These are phyloP conservation scores for Hypena proboscidalis DNA, from an alignment of 2,888 invertebrate species.

Conservation along the genomic window DNA sequence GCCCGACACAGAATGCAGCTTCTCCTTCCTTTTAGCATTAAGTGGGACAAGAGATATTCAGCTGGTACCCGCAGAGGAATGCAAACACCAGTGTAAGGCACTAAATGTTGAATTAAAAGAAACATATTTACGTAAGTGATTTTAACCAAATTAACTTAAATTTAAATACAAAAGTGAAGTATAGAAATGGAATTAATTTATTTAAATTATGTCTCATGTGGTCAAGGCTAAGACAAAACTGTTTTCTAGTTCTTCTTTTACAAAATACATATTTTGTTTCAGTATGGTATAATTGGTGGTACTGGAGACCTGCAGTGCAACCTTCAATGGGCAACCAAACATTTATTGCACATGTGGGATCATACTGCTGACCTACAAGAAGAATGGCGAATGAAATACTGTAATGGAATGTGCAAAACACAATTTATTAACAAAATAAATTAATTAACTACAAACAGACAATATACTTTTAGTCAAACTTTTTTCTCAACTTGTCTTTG, in stretches of 20 bases:
- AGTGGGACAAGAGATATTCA: constrained; percentile 90
- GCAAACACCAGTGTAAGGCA: constrained; percentile 88
- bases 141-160: neutral
- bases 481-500: constrained; percentile 91
- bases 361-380: constrained; percentile 86
- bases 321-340: constrained; percentile 84
- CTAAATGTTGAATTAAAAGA: constrained; percentile 89
- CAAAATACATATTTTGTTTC: constrained; percentile 67
- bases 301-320: constrained; percentile 90
- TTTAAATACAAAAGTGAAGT: too few relatives aligned
- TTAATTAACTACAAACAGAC: constrained; percentile 65
- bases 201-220: too few relatives aligned
- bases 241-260: too few relatives aligned
- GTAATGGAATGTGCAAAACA: constrained; percentile 70
- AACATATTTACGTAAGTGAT: constrained; percentile 90
- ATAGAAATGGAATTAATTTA: too few relatives aligned
- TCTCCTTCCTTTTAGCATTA: constrained; percentile 90
- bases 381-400: constrained; percentile 31
- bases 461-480: constrained; percentile 87
- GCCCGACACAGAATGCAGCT: constrained; percentile 93
- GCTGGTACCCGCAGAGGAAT: constrained; percentile 91
- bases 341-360: constrained; percentile 89
- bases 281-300: constrained; percentile 95
- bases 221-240: too few relatives aligned
- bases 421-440: constrained; percentile 61